Evolutionary conservation across 2,113 vertebrate genomes (phyloP).

Genomic region (Cryptoleucopteryx plumbea): DNA sequence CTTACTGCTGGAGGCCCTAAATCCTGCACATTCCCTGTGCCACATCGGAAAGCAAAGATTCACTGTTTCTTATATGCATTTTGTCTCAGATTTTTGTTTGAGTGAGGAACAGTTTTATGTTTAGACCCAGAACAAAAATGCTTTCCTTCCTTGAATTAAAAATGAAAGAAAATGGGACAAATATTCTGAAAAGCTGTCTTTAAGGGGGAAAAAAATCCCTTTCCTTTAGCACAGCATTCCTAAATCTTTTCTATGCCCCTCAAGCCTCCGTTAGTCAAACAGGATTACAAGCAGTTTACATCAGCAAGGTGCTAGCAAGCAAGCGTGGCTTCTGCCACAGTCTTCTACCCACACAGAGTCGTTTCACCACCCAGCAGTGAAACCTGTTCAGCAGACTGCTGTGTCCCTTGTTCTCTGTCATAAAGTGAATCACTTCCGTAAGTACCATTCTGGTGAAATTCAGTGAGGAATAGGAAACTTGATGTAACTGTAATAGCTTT

Average conservation of each 20-base stretch:
- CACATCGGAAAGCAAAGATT: background rate
- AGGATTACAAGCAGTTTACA: background rate
- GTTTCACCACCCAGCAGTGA: background rate
- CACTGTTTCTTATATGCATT: background rate
- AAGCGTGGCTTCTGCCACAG: accelerated
- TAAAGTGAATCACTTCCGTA: background rate
- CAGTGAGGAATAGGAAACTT: background rate
- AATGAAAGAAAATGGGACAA: background rate
- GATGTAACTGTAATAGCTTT: background rate
- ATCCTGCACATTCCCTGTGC: background rate
- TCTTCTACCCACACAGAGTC: background rate
- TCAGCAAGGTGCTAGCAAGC: background rate
- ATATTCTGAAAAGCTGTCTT: background rate
- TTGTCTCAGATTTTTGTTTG: background rate
- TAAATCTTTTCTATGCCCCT: background rate
- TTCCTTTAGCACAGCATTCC: background rate
- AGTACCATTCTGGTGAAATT: background rate
- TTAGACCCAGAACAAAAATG: background rate
- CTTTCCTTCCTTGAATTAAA: background rate
- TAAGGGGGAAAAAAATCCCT: accelerated
- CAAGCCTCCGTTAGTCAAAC: background rate
- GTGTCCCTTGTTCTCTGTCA: background rate
- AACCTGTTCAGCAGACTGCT: background rate
- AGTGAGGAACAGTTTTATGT: background rate
- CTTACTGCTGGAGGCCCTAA: background rate